Evolutionary conservation across 1,140 invertebrate genomes (phyloP).

Genomic region (Musca domestica): DNA sequence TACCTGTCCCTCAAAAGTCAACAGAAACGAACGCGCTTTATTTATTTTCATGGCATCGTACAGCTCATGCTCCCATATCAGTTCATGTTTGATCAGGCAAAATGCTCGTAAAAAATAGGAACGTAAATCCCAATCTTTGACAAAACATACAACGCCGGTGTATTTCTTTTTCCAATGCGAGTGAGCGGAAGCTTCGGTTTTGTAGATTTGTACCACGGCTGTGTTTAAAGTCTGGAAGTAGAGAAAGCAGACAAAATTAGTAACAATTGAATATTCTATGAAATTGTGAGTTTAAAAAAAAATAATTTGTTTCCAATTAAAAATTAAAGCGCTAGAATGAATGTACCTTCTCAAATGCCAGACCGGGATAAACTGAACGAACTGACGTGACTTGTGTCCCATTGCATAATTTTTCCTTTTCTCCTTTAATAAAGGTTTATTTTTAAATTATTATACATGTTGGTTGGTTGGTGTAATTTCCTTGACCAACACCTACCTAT

Average conservation of each 20-base stretch:
- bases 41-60: constrained; percentile 91
- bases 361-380: too few relatives aligned
- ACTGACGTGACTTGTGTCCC: too few relatives aligned
- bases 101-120: constrained; percentile 91
- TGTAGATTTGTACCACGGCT: constrained; percentile 85
- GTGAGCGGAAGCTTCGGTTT: constrained; percentile 77
- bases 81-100: constrained; percentile 71
- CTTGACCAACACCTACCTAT: too few relatives aligned
- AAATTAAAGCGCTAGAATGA: too few relatives aligned
- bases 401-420: too few relatives aligned
- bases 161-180: constrained; percentile 80
- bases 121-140: constrained; percentile 83
- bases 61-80: constrained; percentile 92
- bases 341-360: too few relatives aligned
- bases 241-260: constrained; percentile 43
- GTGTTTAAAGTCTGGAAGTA: constrained; percentile 75
- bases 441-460: too few relatives aligned
- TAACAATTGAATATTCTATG: not conserved
- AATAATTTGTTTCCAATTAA: too few relatives aligned
- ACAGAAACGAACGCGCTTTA: constrained; percentile 74
- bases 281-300: too few relatives aligned
- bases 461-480: too few relatives aligned
- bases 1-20: constrained; percentile 93
- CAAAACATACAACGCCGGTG: constrained; percentile 86
- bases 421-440: too few relatives aligned